Conservation (phyloP, 1,140 invertebrate genomes). For the Drosophila tropicalis region DNA sequence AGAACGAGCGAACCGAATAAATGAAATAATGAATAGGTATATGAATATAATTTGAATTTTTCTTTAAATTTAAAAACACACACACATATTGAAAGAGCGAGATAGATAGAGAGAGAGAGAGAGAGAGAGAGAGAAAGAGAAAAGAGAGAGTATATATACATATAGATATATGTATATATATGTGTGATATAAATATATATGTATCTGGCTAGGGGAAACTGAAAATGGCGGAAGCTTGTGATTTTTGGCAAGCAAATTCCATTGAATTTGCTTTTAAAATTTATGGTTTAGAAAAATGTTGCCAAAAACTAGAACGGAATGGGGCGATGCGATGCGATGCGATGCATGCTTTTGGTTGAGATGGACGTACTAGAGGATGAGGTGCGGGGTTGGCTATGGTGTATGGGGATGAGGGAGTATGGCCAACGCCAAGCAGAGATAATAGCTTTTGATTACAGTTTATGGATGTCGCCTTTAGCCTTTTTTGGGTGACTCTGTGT, state of each 20-base stretch:
- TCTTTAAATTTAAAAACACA: constrained; percentile 52
- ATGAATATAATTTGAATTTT: constrained; percentile 34
- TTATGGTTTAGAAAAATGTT: constrained; percentile 75
- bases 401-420: background rate
- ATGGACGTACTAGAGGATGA: background rate
- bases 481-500: constrained; percentile 17
- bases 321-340: constrained; percentile 35
- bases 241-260: constrained; percentile 78
- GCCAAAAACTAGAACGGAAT: constrained; percentile 73
- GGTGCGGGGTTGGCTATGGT: background rate
- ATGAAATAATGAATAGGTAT: constrained; percentile 22
- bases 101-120: background rate
- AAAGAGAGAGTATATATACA: background rate
- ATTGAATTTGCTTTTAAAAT: constrained; percentile 75
- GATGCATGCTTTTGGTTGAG: background rate
- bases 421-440: constrained; percentile 62
- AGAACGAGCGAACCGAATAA: background rate
- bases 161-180: background rate
- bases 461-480: constrained; percentile 79
- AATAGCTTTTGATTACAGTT: constrained; percentile 82
- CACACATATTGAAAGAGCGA: background rate
- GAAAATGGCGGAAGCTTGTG: constrained; percentile 62
- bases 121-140: background rate
- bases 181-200: background rate
- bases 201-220: constrained; percentile 17